Base-by-base conservation (phyloP, 2,113 vertebrate species). In the Labeo rohita region DNA sequence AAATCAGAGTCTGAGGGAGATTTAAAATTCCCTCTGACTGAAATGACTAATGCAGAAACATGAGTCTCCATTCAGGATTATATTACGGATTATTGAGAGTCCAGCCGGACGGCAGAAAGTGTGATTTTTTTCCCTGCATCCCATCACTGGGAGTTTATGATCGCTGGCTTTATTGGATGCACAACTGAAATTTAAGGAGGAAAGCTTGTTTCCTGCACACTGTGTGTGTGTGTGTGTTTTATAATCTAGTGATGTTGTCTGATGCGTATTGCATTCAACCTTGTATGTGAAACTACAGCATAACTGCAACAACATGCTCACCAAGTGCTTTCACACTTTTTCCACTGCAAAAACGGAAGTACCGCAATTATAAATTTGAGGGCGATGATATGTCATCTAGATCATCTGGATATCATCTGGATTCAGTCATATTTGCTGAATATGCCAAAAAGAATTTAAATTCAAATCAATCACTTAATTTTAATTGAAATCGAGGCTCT, bases 21-120 rank as follows among this genome's bases (percentile, higher is more conserved):
- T 70, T 65, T 39, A 8, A 18, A 21, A 45, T 9, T 45, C 23
- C 23, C 70, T 59, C 21, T 3, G 28, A 49, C 13, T 66, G 34
- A 84, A 76, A 59, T 59, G 77, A 61, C 77, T 80, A 63, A 80
- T 23, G 56, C 77, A 63, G 54, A 63, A 80, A 61, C 77, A 61
- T 15, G 77, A 61, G 54, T 80, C 77, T 45, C 34, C 6, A 2
- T 15, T 28, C 54, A n/a, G 77, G 77, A 80, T 80, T 80, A 63
- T 61, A 61, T 23, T 63, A 80, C 3, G 77, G 77, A 80, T 80
- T 80, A 80, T 80, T 23, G 54, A 12, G 75, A 77, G 76, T 59
- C 16, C 52, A 61, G 56, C 18, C n/a, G 56, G 56, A 59, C 2
- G 36, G 50, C 15, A 15, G 75, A 76, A 28, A 28, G n/a, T 50